These are phyloP conservation scores for Rhinoraja longicauda DNA, from an alignment of 2,797 vertebrate genomes.

Conservation along the genomic window DNA sequence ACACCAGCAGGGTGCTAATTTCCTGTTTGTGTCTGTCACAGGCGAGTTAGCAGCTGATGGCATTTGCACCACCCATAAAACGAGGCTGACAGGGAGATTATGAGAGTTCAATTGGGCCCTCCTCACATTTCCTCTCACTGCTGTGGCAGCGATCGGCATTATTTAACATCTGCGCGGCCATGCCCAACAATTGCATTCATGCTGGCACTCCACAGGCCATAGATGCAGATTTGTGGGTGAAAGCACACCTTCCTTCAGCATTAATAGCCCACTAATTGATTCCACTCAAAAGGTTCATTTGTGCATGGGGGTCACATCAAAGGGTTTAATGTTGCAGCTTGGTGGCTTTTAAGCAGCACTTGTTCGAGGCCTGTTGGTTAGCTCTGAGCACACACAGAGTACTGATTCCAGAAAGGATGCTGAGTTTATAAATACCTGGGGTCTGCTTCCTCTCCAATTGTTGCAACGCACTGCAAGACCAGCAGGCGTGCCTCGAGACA, in stretches of 20 bases:
- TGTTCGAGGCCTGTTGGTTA: neutral
- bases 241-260: neutral
- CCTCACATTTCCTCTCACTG: conserved; percentile 22
- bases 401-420: conserved; percentile 40
- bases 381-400: neutral
- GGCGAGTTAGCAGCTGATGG: conserved; percentile 46
- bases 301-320: conserved; percentile 34
- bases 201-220: conserved; percentile 13
- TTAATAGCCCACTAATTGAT: conserved; percentile 30
- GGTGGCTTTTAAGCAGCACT: conserved; percentile 15
- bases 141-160: conserved; percentile 15
- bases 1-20: conserved; percentile 54
- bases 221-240: conserved; percentile 10
- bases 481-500: too few relatives aligned
- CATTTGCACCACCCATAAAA: conserved; percentile 42
- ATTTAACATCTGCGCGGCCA: conserved; percentile 26
- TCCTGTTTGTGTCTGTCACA: conserved; percentile 56
- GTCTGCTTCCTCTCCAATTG: conserved; percentile 35
- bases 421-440: conserved; percentile 39
- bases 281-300: conserved; percentile 32
- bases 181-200: neutral
- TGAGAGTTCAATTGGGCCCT: conserved; percentile 34
- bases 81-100: conserved; percentile 47
- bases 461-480: conserved; percentile 35
- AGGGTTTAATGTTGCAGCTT: conserved; percentile 6